Conservation (phyloP, 2,888 invertebrate species). For the Trachelus tabidus region DNA sequence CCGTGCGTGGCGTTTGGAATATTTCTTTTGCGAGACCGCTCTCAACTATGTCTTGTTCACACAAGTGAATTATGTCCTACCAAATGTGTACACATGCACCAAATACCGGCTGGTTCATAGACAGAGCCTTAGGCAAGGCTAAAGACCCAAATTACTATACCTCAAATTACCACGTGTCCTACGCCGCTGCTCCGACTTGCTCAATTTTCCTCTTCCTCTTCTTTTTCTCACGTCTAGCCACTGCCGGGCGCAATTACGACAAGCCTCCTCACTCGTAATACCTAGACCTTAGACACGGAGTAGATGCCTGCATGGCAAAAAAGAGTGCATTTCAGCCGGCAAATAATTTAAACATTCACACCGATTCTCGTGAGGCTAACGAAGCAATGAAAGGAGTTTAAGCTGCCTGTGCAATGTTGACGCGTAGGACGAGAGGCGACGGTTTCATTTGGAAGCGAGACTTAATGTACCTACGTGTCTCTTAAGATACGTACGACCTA, state of each 20-base stretch:
- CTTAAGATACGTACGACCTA: not conserved
- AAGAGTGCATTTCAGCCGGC: not conserved
- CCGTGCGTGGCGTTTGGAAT: conserved; percentile 1
- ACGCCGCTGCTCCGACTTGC: not conserved
- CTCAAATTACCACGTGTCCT: not conserved
- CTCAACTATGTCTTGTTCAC: not conserved
- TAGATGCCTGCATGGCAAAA: not conserved
- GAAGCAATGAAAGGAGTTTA: not conserved
- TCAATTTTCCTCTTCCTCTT: not conserved
- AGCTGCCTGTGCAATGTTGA: not conserved
- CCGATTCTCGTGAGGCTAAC: not conserved
- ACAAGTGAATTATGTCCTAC: not conserved
- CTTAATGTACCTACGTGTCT: not conserved
- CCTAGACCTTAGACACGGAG: not conserved
- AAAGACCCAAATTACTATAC: not conserved
- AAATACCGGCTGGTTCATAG: not conserved
- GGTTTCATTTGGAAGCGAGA: not conserved
- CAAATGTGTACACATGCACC: not conserved
- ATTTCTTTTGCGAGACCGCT: not conserved
- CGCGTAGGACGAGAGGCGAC: not conserved
- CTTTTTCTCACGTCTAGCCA: not conserved
- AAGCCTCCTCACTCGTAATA: not conserved
- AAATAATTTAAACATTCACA: not conserved
- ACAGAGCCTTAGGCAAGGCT: not conserved
- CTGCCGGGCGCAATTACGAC: not conserved